Conservation (phyloP, 2,113 vertebrate species). For the Microtus oregoni region DNA sequence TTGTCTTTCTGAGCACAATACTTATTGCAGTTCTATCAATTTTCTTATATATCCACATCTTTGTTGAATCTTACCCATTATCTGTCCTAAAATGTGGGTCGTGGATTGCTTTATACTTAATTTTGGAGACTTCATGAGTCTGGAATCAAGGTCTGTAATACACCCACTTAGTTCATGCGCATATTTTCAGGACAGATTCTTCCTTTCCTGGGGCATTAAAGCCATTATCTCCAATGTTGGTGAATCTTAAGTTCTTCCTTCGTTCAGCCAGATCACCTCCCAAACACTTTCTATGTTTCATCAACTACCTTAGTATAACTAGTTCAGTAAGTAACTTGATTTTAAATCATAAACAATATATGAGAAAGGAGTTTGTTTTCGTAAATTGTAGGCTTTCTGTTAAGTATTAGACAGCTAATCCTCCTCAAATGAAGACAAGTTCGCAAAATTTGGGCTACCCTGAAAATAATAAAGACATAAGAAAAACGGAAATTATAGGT, state of each 20-base stretch:
- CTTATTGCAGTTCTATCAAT: background rate
- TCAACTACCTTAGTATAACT: background rate
- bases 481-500: background rate
- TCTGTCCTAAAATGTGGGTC: background rate
- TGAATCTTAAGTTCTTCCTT: background rate
- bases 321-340: background rate
- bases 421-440: background rate
- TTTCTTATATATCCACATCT: background rate
- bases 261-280: background rate
- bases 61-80: background rate
- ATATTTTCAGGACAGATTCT: background rate
- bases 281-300: background rate
- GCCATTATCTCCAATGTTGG: background rate
- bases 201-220: background rate
- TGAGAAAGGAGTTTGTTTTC: background rate
- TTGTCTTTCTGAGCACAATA: background rate
- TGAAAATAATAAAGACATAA: background rate
- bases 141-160: background rate
- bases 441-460: background rate
- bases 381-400: background rate
- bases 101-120: background rate
- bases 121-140: background rate
- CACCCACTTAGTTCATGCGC: background rate
- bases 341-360: slow-evolving; percentile 7
- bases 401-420: background rate